Evolutionary conservation across 2,888 invertebrate species (phyloP).

Genomic region (Amphipyra tragopoginis): DNA sequence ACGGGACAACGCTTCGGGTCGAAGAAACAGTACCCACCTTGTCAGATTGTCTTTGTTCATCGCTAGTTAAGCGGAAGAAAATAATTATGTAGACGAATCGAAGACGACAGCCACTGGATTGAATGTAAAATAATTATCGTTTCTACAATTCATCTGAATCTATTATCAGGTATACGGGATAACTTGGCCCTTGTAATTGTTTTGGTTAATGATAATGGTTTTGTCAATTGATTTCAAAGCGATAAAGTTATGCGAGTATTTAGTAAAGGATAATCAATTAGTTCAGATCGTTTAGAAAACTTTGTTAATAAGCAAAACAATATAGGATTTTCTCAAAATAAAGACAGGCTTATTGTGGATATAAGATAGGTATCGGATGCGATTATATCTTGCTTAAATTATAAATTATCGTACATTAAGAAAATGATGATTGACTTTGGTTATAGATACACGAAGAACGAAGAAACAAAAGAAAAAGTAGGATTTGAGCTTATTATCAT

Average conservation of each 20-base stretch:
- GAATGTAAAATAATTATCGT: slow-evolving; percentile 65
- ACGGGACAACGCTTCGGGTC: slow-evolving; percentile 74
- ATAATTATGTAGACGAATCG: slow-evolving; percentile 78
- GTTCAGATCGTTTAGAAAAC: no score
- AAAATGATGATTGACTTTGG: no score
- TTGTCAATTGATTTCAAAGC: slow-evolving; percentile 2
- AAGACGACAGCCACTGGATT: slow-evolving; percentile 65
- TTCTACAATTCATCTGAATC: slow-evolving; percentile 46
- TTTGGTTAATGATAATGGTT: slow-evolving; percentile 8
- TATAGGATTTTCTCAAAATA: no score
- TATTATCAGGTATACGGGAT: slow-evolving; percentile 20
- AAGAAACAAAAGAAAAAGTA: no score
- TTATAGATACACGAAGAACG: no score
- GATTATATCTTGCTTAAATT: no score
- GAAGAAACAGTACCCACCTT: slow-evolving; percentile 71
- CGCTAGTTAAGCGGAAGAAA: slow-evolving; percentile 80
- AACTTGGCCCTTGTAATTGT: slow-evolving; percentile 15
- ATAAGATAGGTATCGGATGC: no score
- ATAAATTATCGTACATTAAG: no score
- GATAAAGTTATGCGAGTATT: background rate
- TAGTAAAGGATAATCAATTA: background rate
- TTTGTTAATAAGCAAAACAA: no score
- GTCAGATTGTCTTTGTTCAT: slow-evolving; percentile 76
- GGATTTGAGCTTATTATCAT: background rate
- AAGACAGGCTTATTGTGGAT: no score